Percentiles rank a stretch among this genome's conserved stretches.
Evolutionary conservation across 2,797 vertebrate species (phyloP).

Genomic region (Anguilla megastoma): DNA sequence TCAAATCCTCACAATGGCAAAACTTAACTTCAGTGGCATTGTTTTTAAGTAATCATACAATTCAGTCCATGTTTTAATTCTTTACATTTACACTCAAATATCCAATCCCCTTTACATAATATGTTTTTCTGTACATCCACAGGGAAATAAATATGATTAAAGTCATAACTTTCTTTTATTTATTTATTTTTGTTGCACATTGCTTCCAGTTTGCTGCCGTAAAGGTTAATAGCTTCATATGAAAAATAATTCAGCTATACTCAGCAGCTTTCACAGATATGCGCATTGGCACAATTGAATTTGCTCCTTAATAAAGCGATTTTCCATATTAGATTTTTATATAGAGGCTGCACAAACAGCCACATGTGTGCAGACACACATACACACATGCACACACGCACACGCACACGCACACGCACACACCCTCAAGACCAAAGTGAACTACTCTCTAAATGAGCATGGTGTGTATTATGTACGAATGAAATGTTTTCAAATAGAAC

Average conservation of each 20-base stretch:
- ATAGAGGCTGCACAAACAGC: conserved; percentile 40
- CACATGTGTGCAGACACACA: neutral
- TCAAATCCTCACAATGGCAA: neutral
- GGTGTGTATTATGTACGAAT: conserved; percentile 34
- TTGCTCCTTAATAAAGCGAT: conserved; percentile 54
- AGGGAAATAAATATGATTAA: conserved; percentile 43
- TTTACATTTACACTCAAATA: neutral
- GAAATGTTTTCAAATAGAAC: conserved; percentile 20
- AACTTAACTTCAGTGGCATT: too few species aligned
- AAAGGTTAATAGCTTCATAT: conserved; percentile 63
- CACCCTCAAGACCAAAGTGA: conserved; percentile 36
- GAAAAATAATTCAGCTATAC: conserved; percentile 49
- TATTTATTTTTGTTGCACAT: conserved; percentile 24
- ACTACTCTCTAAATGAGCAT: conserved; percentile 43
- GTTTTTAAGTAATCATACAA: neutral
- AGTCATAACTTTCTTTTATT: conserved; percentile 28
- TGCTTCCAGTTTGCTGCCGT: conserved; percentile 51
- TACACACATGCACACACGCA: neutral
- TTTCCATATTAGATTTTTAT: conserved; percentile 52
- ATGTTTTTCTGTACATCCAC: conserved; percentile 18
- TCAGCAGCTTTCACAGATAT: conserved; percentile 54
- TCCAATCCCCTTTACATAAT: neutral
- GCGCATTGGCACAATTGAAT: conserved; percentile 56
- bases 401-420: neutral
- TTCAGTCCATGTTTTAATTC: neutral